Percentiles rank a stretch among this genome's conserved stretches.
These are phyloP conservation scores for Dinoponera quadriceps DNA, from an alignment of 1,140 invertebrate genomes.

Conservation along the genomic window DNA sequence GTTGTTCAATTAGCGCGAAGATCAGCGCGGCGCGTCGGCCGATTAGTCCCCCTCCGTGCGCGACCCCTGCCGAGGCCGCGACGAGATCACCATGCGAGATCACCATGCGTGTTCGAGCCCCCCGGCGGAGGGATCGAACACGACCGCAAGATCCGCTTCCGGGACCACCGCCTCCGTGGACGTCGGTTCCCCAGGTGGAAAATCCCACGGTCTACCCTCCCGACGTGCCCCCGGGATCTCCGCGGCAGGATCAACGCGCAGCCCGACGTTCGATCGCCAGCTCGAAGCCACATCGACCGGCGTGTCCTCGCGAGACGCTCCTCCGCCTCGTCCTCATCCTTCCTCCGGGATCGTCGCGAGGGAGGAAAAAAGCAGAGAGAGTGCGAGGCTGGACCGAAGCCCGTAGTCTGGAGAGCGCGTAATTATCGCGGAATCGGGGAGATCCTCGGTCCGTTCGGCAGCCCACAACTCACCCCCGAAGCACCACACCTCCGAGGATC, in stretches of 20 bases:
- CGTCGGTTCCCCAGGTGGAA: conserved; percentile 32
- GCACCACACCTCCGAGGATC: not conserved
- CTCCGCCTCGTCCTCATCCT: conserved; percentile 8
- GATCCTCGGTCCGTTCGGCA: not conserved
- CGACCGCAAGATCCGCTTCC: not conserved
- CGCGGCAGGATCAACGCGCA: conserved; percentile 21
- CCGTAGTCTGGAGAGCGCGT: no score
- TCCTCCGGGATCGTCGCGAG: not conserved
- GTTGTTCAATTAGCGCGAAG: no score
- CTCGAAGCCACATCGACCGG: conserved; percentile 33
- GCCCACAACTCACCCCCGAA: not conserved
- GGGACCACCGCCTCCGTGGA: conserved; percentile 32
- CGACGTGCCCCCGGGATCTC: not conserved
- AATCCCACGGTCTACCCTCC: not conserved
- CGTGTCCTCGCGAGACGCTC: not conserved
- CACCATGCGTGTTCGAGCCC: conserved; percentile 22
- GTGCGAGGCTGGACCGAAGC: not conserved
- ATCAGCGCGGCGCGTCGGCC: no score
- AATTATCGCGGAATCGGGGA: no score
- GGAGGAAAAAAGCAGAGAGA: not conserved
- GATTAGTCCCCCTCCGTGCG: not conserved
- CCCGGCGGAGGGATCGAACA: no score
- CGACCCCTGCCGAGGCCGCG: not conserved
- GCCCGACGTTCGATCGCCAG: conserved; percentile 26
- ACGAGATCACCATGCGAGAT: not conserved